Evolutionary conservation across 1,140 invertebrate species (phyloP), one percentile per base, ranked within the genome.

Genomic region (Hycleus cichorii): DNA sequence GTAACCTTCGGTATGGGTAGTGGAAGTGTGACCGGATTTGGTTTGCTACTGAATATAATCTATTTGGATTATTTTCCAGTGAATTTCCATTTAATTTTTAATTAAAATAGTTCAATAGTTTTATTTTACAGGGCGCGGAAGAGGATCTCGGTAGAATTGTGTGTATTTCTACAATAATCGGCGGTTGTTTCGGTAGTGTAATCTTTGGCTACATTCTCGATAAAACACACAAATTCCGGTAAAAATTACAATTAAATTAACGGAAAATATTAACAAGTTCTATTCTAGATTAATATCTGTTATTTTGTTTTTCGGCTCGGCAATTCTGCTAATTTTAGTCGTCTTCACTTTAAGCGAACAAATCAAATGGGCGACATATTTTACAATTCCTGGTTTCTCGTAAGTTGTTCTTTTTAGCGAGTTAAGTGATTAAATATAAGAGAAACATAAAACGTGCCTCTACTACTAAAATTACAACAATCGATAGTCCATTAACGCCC

Each of bases 31-130:
- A 64, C 64, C 47, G 42, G 53, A 8, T 63, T 67, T 53, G 69
- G 65, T 18, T 58, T 70, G n/a, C 5, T 67, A 12, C 11, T 67
- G 0, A 70, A 67, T 44, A 55, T 25, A 4, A 46, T 70, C 10
- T 70, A 69, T 53, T 47, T 66, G 26, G 49, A 67, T 46, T 70
- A 64, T 57, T 70, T 69, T 62, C 67, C 69, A 2, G 69, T 70
- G 61, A 63, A 26, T 44, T 44, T 39, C 4, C 32, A 40, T n/a
- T 42, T 42, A 24, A 5, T 6, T 26, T 24, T 42, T 43, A 50
- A 54, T 43, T 55, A 7, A 43, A 5, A 7, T 49, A 12, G 39
- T 49, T 44, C 18, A 24, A 39, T 18, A 11, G 48, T 32, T 9
- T 8, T 52, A 39, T 57, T 27, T 69, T 62, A 45, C 49, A 70